Evolutionary conservation across 2,888 invertebrate genomes (phyloP).

Genomic region (Temnothorax rugatulus): DNA sequence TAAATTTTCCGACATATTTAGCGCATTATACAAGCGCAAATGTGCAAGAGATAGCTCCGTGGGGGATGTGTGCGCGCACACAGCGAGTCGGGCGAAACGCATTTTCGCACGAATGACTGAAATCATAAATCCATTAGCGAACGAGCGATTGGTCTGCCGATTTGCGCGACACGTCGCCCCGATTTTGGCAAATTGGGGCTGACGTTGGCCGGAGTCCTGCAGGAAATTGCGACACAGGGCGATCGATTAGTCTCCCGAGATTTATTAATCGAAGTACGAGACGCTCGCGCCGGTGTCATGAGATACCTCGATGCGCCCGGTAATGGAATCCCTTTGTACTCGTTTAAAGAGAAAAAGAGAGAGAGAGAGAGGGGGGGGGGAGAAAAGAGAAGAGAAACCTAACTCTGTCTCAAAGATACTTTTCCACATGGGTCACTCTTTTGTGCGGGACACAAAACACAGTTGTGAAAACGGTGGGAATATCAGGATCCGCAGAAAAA

Average conservation of each 20-base stretch:
- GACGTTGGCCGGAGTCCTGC: constrained; percentile 53
- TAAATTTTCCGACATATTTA: constrained; percentile 53
- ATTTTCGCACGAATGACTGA: constrained; percentile 61
- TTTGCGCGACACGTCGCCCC: constrained; percentile 65
- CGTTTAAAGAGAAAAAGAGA: background rate
- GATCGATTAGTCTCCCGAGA: constrained; percentile 71
- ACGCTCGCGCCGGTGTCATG: constrained; percentile 27
- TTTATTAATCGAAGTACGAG: constrained; percentile 70
- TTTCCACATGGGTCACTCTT: constrained; percentile 31
- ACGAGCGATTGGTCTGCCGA: constrained; percentile 68
- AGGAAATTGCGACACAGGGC: constrained; percentile 69
- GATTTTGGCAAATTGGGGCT: constrained; percentile 75
- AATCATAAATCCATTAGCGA: constrained; percentile 80
- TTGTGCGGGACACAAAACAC: constrained; percentile 32
- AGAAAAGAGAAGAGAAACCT: background rate
- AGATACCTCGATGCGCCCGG: constrained; percentile 14
- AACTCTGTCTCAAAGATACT: constrained; percentile 41
- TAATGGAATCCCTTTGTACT: constrained; percentile 57
- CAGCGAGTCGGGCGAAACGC: constrained; percentile 25
- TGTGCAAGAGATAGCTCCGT: constrained; percentile 11
- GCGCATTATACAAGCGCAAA: constrained; percentile 29
- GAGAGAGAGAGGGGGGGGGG: too few species aligned
- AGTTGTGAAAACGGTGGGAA: constrained; percentile 13
- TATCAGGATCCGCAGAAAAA: constrained; percentile 13
- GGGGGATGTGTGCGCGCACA: background rate